Evolutionary conservation across 1,140 invertebrate genomes (phyloP), one percentile per base, ranked within the genome.

Genomic region (Aporrectodea caliginosa): DNA sequence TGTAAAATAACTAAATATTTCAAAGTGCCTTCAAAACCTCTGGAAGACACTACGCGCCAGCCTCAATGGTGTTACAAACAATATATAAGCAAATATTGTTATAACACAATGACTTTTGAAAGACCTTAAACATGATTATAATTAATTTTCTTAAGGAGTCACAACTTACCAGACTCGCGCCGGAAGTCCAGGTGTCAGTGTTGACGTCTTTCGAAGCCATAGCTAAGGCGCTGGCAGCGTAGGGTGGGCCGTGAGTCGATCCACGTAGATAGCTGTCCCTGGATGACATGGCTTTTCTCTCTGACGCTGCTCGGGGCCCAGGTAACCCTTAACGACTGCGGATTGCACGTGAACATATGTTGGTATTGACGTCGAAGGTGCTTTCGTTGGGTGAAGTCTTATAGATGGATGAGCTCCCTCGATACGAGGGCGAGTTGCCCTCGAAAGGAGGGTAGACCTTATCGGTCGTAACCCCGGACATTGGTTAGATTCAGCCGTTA

Each of bases 221-320:
- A 22, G 43, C 43, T 22, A 58, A 22, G 6, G 43, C 43, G 43
- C 22, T 6, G 43, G 22, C 43, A 22, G 6, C 6, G 43, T 58
- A 58, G 43, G 43, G n/a, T n/a, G n/a, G n/a, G 43, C 43, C 22
- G 43, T 6, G 43, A 58, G 43, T 58, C 43, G 43, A 22, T 58
- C 43, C 43, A 58, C 43, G 43, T 12, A 58, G n/a, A n/a, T n/a
- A n/a, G 22, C 43, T 6, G 6, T 22, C 43, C 43, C 43, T 58
- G 43, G 6, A 22, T 58, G 43, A 58, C 43, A 22, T 58, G 6
- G 22, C 43, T 58, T 72, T n/a, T n/a, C n/a, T 72, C n/a, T 2
- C 70, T n/a, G n/a, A 72, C 70, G 70, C 70, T 27, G 70, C 2
- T 72, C 70, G 2, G n/a, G n/a, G n/a, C n/a, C n/a, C n/a, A n/a